Conservation (phyloP, 2,113 vertebrate genomes). For the Boulengeromyrus knoepffleri region DNA sequence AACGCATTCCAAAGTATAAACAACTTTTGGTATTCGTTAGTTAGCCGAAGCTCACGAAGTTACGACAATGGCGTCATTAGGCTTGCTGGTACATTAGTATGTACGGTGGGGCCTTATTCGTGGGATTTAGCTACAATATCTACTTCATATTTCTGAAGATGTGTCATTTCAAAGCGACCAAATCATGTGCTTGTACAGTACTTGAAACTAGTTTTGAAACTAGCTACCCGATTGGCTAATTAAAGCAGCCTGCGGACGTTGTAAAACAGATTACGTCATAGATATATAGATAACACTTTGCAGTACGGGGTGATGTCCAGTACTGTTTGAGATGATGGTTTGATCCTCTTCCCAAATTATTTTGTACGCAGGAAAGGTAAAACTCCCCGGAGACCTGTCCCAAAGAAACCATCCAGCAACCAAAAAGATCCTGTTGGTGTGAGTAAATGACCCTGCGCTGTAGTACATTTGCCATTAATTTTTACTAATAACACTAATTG, state of each 20-base stretch:
- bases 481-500: neutral
- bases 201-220: neutral
- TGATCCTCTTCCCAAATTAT: neutral
- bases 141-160: neutral
- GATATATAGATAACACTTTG: neutral
- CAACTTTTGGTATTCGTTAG: neutral
- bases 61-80: neutral
- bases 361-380: slow-evolving; percentile 48
- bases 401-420: slow-evolving; percentile 57
- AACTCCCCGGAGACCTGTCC: slow-evolving; percentile 54
- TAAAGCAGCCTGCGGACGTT: neutral
- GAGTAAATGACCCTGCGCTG: slow-evolving; percentile 30
- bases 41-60: neutral
- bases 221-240: neutral
- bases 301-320: neutral
- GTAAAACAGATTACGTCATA: neutral
- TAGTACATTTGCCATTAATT: neutral
- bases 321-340: neutral
- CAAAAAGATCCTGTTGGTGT: slow-evolving; percentile 76
- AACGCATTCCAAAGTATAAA: neutral
- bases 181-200: neutral
- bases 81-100: neutral
- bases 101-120: neutral
- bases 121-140: neutral
- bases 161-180: neutral